phyloP scores from a whole-genome alignment of 2,113 vertebrate genomes.

The Labrus mixtus region DNA sequence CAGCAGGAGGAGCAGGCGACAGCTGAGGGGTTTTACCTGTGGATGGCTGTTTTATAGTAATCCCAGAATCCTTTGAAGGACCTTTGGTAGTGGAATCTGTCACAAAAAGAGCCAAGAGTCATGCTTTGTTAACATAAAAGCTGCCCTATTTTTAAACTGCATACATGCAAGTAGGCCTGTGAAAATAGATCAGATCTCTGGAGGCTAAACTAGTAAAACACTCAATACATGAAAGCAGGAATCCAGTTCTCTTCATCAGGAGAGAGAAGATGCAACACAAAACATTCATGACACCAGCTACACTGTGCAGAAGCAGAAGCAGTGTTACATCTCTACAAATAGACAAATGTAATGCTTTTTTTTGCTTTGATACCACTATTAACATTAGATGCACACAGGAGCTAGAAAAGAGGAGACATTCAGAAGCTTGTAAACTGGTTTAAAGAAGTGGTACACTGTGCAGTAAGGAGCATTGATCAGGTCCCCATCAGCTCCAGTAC shows the following conservation, averaged over 20 bases:
- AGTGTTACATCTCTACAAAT: not conserved
- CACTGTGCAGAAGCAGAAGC: not conserved
- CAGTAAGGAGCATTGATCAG: not conserved
- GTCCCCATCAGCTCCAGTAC: not conserved
- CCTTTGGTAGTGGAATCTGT: constrained; percentile 66
- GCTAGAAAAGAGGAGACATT: not conserved
- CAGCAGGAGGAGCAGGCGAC: not conserved
- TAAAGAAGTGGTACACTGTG: not conserved
- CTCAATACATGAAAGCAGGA: not conserved
- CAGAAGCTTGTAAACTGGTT: not conserved
- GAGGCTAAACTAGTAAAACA: constrained; percentile 39
- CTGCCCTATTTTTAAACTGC: constrained; percentile 20
- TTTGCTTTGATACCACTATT: not conserved
- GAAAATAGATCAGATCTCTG: constrained; percentile 59
- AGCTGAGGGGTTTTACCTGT: constrained; percentile 69
- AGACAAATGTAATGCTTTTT: not conserved
- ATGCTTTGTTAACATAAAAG: constrained; percentile 8
- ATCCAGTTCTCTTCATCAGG: not conserved
- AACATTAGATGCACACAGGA: not conserved
- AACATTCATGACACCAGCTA: not conserved
- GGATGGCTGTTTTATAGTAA: constrained; percentile 50
- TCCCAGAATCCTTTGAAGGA: constrained; percentile 71
- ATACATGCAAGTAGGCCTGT: constrained; percentile 21
- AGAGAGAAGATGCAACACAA: not conserved
- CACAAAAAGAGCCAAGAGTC: constrained; percentile 66